Evolutionary conservation across 1,140 invertebrate genomes (phyloP), one percentile per base, ranked within the genome.

Genomic region (Trinorchestia longiramus): DNA sequence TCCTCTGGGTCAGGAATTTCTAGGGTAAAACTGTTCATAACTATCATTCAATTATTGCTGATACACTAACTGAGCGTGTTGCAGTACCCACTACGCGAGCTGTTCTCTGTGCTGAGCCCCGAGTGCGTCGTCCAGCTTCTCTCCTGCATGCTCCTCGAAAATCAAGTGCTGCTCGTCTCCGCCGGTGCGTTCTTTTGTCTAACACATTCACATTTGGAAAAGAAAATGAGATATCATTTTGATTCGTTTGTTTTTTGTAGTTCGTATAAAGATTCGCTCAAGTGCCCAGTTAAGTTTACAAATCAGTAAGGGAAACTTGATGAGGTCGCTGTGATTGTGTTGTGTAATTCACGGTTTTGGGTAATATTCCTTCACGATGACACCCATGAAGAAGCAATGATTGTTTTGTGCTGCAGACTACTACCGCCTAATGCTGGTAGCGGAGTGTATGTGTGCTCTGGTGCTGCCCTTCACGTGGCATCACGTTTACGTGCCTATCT

Each of bases 401-500:
- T 53, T 6, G 19, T 19, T 53, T 77, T 77, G 62, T 77, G 62
- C 28, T 90, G 95, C 98, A 98, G 99, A 99, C 98, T 99, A 99
- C 97, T 98, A 99, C 97, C 98, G 98, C 97, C 97, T 99, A 96
- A 99, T 99, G 99, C 97, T 99, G 91, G 99, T 99, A 1, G 99
- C 99, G 40, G 99, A 99, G 97, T 98, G 99, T 97, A 98, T 99
- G 94, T 99, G 98, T 47, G 98, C 98, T 0, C 97, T 99, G 43
- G 97, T 99, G 6, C 99, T 99, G 97, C 99, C 99, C 0, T 99
- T 99, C 97, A 98, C 98, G 15, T 99, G 99, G 99, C 99, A 99
- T 95, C 99, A 99, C 97, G 99, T 99, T 0, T 99, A 99, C 97
- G 99, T 99, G 44, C 99, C 99, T 11, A 99, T 99, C 97, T 97